Conservation (phyloP, 2,888 invertebrate genomes). For the Villa cingulata region DNA sequence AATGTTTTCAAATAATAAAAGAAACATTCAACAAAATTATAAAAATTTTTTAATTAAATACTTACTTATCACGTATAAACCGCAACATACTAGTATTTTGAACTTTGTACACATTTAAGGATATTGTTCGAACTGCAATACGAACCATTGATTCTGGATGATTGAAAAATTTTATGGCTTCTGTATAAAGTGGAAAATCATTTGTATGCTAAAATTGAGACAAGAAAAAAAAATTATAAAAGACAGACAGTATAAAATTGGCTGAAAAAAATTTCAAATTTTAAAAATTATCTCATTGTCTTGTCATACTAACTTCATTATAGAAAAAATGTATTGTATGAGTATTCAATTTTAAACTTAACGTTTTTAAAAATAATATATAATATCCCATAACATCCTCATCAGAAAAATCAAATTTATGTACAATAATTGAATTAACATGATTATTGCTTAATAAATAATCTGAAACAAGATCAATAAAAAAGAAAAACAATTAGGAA, state of each 20-base stretch:
- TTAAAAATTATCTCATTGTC: neutral
- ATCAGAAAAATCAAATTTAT: constrained; percentile 98
- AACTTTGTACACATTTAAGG: constrained; percentile 91
- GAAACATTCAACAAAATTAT: neutral
- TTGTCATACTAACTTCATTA: constrained; percentile 51
- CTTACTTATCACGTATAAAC: constrained; percentile 77
- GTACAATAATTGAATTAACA: constrained; percentile 98
- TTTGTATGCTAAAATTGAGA: constrained; percentile 60
- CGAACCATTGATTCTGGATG: constrained; percentile 98
- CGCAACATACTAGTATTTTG: constrained; percentile 89
- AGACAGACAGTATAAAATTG: too few species aligned
- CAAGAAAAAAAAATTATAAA: too few species aligned
- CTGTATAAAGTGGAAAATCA: constrained; percentile 97
- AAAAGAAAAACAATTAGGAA: too few species aligned
- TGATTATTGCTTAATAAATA: constrained; percentile 98
- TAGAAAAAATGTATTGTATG: constrained; percentile 99
- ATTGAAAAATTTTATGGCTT: constrained; percentile 98
- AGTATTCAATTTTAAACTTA: constrained; percentile 92
- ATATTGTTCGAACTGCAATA: constrained; percentile 94
- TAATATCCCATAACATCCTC: constrained; percentile 99
- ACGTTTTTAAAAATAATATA: constrained; percentile 95
- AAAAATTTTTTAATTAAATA: too few species aligned
- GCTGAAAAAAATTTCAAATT: too few species aligned
- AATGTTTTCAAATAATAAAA: neutral
- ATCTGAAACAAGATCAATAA: constrained; percentile 51